Base-by-base conservation (phyloP, 2,888 invertebrate species). In the Scelioninae gen. 2 region DNA sequence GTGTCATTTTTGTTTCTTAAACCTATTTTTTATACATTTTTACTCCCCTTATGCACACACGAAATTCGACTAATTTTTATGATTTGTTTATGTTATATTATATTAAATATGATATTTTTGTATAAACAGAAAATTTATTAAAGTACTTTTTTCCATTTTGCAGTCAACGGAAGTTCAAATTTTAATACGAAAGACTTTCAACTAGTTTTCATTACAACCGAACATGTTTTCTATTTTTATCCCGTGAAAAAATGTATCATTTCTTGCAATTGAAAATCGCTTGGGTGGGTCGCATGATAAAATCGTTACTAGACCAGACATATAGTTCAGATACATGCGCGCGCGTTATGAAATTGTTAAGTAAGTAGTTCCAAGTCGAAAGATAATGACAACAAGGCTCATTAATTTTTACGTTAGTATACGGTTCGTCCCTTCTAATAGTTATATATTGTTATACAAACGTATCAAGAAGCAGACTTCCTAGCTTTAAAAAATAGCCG, bases 351-450 rank as follows among this genome's bases (percentile, higher is more conserved):
- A 70, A 48, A 70, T 57, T 70, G 41, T 70, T 57, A 58, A 58
- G 41, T 57, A 39, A 55, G 64, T 58, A 53, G 37, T 70, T 78
- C 71, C 77, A 76, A 75, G 75, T 74, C 73, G 71, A 72, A 76
- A 76, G 79, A 63, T 79, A 81, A 81, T 79, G 80, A 78, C 78
- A 78, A 76, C 81, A 79, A 79, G 82, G 79, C 80, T 80, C 83
- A 80, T 83, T 81, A 82, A 82, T 81, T 82, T 83, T 83, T 82
- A 83, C 79, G 80, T 78, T 77, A 76, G 78, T 76, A 77, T 78
- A 74, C 78, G 76, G 18, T 18, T 18, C 78, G 74, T 10, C 18
- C 28, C n/a, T 15, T 7, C 13, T 15, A 73, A 78, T 41, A n/a
- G 39, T 65, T 65, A 45, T 37, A 28, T 65, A 55, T 37, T 39